phyloP scores from a whole-genome alignment of 2,888 invertebrate species.

The Philonicus albiceps region DNA sequence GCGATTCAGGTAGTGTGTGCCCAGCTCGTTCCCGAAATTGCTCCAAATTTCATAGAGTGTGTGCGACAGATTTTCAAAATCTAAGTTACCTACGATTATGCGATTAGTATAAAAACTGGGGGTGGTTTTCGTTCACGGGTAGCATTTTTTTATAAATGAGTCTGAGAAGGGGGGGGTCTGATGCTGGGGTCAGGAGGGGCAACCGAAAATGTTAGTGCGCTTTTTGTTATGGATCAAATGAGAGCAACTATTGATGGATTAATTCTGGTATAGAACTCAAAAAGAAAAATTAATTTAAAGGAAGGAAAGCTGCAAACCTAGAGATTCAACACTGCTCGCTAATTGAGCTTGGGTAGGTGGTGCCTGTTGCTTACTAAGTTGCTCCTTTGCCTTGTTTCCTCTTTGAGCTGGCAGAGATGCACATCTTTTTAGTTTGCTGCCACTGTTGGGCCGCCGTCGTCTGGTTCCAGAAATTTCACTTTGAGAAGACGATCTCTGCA shows the following conservation, averaged over 20 bases:
- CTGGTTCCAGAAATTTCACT: constrained; percentile 66
- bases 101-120: constrained; percentile 15
- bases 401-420: constrained; percentile 66
- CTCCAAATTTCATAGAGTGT: constrained; percentile 72
- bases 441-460: constrained; percentile 60
- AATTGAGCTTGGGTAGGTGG: constrained; percentile 54
- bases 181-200: not conserved
- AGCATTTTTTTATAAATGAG: not conserved
- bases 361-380: constrained; percentile 51
- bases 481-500: constrained; percentile 68
- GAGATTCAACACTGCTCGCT: constrained; percentile 62
- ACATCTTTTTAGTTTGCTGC: constrained; percentile 67
- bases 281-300: constrained; percentile 1
- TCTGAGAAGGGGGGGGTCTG: not conserved
- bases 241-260: constrained; percentile 35
- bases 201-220: constrained; percentile 1
- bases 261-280: not conserved
- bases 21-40: constrained; percentile 66
- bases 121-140: not conserved
- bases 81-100: constrained; percentile 54
- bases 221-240: not conserved
- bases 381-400: constrained; percentile 46
- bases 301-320: constrained; percentile 54
- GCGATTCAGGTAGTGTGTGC: constrained; percentile 66
- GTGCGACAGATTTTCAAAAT: constrained; percentile 64